Conservation (phyloP, 2,888 invertebrate genomes). For the Phalera bucephala region DNA sequence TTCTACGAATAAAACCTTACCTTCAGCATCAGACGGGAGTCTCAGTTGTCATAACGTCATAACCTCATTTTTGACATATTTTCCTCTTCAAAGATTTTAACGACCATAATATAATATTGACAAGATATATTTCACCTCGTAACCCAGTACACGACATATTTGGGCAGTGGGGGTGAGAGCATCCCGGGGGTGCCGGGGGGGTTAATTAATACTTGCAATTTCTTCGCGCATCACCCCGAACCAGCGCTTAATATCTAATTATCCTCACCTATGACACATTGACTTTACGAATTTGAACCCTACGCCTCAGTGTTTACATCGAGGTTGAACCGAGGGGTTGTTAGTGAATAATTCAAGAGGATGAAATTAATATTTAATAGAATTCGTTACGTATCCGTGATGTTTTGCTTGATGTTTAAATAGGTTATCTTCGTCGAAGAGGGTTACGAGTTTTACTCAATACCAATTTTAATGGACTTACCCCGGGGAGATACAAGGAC, state of each 20-base stretch:
- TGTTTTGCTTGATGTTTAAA: conserved; percentile 12
- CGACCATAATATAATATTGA: no score
- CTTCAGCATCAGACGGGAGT: no score
- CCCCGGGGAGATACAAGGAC: no score
- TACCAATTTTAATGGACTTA: no score
- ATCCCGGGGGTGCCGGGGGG: conserved; percentile 14
- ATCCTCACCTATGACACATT: conserved; percentile 5
- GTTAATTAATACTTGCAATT: conserved; percentile 29
- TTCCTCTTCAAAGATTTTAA: no score
- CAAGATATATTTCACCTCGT: no score
- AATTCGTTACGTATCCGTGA: conserved; percentile 20
- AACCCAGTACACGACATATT: no score
- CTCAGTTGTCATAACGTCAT: no score
- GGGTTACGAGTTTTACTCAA: no score
- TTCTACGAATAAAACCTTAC: no score
- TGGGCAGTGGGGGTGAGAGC: no score
- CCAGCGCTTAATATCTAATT: conserved; percentile 20
- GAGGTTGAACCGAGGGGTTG: conserved; percentile 5
- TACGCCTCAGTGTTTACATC: conserved; percentile 12
- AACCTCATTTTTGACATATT: no score
- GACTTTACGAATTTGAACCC: conserved; percentile 10
- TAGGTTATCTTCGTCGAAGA: background rate
- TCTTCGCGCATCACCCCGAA: conserved; percentile 20
- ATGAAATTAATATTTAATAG: conserved; percentile 27
- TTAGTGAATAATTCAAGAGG: conserved; percentile 23